Percentiles rank a stretch among this genome's conserved stretches.
Conservation (phyloP, 2,888 invertebrate genomes). For the Drosophila putrida region DNA sequence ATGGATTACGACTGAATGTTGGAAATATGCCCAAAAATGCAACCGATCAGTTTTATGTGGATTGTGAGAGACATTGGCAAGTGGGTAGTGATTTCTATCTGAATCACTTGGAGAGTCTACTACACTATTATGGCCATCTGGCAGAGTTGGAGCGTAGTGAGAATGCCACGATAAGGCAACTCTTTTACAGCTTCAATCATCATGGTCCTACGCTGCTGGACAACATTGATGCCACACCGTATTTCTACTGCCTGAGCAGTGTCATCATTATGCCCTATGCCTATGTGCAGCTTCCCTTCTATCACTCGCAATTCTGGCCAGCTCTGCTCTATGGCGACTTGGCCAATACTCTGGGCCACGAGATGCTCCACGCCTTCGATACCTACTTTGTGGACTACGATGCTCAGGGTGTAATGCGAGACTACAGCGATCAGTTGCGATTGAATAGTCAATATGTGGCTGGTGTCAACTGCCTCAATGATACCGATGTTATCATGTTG, state of each 20-base stretch:
- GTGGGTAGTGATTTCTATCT: constrained; percentile 67
- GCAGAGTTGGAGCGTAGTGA: constrained; percentile 47
- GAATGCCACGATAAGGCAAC: constrained; percentile 21
- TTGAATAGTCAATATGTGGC: constrained; percentile 52
- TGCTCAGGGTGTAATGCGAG: constrained; percentile 59
- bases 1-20: constrained; percentile 67
- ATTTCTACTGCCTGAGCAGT: constrained; percentile 71
- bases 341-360: constrained; percentile 80
- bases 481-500: constrained; percentile 51
- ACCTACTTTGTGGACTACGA: constrained; percentile 73
- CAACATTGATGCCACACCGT: constrained; percentile 76
- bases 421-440: constrained; percentile 57
- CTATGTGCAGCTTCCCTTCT: constrained; percentile 77
- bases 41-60: constrained; percentile 55
- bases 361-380: constrained; percentile 80
- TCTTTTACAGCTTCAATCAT: constrained; percentile 73
- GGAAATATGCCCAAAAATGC: constrained; percentile 77
- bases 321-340: constrained; percentile 77
- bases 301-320: constrained; percentile 75
- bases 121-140: constrained; percentile 56
- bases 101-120: constrained; percentile 75
- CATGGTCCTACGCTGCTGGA: constrained; percentile 74
- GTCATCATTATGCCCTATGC: constrained; percentile 77
- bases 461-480: constrained; percentile 62
- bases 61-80: constrained; percentile 51